These are phyloP conservation scores for Rutilus rutilus DNA, from an alignment of 2,113 vertebrate genomes.

Conservation along the genomic window DNA sequence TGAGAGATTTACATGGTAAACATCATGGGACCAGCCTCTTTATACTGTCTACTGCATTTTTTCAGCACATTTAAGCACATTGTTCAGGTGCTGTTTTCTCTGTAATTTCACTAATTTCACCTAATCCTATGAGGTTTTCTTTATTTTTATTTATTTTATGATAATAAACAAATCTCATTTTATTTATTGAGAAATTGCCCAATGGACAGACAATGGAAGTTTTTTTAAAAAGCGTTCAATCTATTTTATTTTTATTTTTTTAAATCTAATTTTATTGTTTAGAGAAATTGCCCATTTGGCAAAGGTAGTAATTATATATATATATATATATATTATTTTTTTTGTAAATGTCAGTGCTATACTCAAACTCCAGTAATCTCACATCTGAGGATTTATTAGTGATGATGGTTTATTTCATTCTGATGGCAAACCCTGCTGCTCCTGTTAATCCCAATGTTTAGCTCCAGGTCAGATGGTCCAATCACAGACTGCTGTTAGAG, in stretches of 20 bases:
- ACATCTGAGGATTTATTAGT: slow-evolving; percentile 9
- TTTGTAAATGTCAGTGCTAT: neutral
- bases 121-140: too few relatives aligned
- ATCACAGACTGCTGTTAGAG: neutral
- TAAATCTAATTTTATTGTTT: neutral
- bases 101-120: too few relatives aligned
- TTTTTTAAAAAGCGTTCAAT: neutral
- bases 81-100: too few relatives aligned
- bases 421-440: neutral
- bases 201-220: too few relatives aligned
- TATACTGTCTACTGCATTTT: neutral
- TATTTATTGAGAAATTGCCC: too few relatives aligned
- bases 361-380: slow-evolving; percentile 17
- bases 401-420: neutral
- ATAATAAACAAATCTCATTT: too few relatives aligned
- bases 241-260: neutral
- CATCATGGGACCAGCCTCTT: neutral
- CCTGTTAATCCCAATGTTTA: slow-evolving; percentile 12
- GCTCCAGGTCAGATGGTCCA: slow-evolving; percentile 16
- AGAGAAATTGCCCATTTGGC: neutral
- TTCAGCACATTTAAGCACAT: too few relatives aligned
- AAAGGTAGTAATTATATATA: neutral
- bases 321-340: too few relatives aligned
- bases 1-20: neutral
- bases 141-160: neutral